Conservation (phyloP, 2,113 vertebrate species). For the Apeltes quadracus region DNA sequence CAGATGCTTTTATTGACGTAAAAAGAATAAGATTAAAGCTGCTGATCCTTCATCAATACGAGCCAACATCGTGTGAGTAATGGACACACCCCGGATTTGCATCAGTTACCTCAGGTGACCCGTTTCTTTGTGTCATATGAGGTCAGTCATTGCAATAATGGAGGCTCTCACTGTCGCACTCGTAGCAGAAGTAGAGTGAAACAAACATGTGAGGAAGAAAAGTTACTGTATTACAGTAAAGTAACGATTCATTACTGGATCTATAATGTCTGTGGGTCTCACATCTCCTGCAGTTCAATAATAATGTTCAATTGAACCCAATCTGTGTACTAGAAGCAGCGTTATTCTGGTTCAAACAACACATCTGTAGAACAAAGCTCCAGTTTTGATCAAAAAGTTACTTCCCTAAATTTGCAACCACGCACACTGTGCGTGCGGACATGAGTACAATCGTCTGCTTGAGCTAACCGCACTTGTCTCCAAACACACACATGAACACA, state of each 20-base stretch:
- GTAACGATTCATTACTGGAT: neutral
- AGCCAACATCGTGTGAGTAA: too few relatives aligned
- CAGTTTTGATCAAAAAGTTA: neutral
- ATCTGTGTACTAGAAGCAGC: neutral
- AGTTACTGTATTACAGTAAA: neutral
- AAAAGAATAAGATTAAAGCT: too few relatives aligned
- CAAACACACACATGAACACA: neutral
- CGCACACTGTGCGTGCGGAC: too few relatives aligned
- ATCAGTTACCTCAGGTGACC: neutral
- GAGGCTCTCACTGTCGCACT: neutral
- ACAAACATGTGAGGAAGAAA: too few relatives aligned
- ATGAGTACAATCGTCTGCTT: too few relatives aligned
- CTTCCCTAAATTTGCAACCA: neutral
- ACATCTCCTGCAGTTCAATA: constrained; percentile 1
- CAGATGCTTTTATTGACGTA: too few relatives aligned
- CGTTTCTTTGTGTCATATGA: neutral
- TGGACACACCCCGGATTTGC: too few relatives aligned
- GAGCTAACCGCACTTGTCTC: too few relatives aligned
- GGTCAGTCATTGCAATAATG: neutral
- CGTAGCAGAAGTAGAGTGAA: neutral
- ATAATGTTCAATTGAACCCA: constrained; percentile 10
- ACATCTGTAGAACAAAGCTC: neutral
- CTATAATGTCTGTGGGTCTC: constrained; percentile 10
- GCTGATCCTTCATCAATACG: too few relatives aligned
- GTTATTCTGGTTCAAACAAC: constrained; percentile 3